Base-by-base conservation (phyloP, 2,888 invertebrate genomes). In the Tethea ocularis region DNA sequence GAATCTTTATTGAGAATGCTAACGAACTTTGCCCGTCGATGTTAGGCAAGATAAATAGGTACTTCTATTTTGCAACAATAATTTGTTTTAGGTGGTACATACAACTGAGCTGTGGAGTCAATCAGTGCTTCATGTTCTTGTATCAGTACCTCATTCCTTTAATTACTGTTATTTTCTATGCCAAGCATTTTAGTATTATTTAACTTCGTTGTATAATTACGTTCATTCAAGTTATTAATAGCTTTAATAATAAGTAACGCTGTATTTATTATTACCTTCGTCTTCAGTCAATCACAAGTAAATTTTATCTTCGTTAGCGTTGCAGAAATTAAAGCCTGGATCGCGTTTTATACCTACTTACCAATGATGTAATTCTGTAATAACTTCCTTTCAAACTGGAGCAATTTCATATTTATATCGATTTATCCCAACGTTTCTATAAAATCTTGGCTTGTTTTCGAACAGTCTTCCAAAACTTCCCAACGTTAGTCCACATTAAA, bases 401-500 rank as follows among this genome's bases (percentile, higher is more conserved):
- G 26, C 26, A 2, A 26, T 5, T n/a, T n/a, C n/a, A n/a, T n/a
- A n/a, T n/a, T n/a, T n/a, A n/a, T n/a, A n/a, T n/a, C n/a, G n/a
- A n/a, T n/a, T n/a, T n/a, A n/a, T 13, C 33, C 13, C 33, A 13
- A 33, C 0, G 33, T 2, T 20, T 1, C 8, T 46, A 3, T n/a
- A 10, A 46, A 46, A 46, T 20, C n/a, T n/a, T n/a, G n/a, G n/a
- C n/a, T n/a, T n/a, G n/a, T n/a, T n/a, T n/a, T n/a, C n/a, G n/a
- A n/a, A n/a, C n/a, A 8, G 41, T 17, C 8, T 17, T 20, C 8
- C 11, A 20, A 20, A 46, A 20, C 46, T 46, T 46, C 17, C 69
- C 71, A 74, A 73, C 69, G 68, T 68, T 63, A 62, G 61, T n/a
- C 24, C 2, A 24, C 24, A 26, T 7, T 7, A 26, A 26, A 64